A percentile compares a stretch with the other conserved stretches of the same genome.
These are phyloP conservation scores for Lutjanus campechanus DNA, from an alignment of 2,797 vertebrate species.

Conservation along the genomic window DNA sequence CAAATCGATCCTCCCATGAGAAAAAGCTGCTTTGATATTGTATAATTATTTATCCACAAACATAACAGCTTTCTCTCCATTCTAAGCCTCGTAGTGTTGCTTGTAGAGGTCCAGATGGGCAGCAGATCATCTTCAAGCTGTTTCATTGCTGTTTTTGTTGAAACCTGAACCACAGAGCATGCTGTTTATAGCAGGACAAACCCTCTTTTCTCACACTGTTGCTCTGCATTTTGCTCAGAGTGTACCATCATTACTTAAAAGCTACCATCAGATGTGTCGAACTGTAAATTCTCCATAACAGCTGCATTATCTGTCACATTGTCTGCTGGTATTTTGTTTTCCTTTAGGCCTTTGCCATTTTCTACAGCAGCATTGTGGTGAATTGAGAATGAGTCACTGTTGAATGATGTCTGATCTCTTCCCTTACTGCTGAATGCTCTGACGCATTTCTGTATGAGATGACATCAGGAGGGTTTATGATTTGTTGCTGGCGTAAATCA, in stretches of 20 bases:
- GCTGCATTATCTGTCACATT: no score
- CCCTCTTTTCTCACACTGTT: no score
- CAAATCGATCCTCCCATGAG: not conserved
- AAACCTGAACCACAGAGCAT: conserved; percentile 84
- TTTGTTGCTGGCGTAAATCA: not conserved
- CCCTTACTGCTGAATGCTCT: not conserved
- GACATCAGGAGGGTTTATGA: not conserved
- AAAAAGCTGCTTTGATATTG: no score
- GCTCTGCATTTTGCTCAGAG: no score
- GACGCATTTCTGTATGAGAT: not conserved
- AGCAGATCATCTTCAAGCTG: conserved; percentile 73
- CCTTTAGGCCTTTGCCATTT: not conserved
- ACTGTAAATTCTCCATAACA: no score
- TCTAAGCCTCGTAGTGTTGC: not conserved
- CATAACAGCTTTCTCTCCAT: not conserved
- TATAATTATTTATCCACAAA: not conserved
- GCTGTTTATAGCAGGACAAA: conserved; percentile 76
- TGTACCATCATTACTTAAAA: no score
- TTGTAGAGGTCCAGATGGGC: not conserved
- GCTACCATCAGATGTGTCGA: no score
- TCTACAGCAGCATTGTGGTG: not conserved
- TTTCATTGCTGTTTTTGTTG: conserved; percentile 86
- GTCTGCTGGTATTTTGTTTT: not conserved
- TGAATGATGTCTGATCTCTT: not conserved
- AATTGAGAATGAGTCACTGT: conserved; percentile 18